These are phyloP conservation scores for Mellilla xanthometata DNA, from an alignment of 2,888 invertebrate genomes.

Conservation along the genomic window DNA sequence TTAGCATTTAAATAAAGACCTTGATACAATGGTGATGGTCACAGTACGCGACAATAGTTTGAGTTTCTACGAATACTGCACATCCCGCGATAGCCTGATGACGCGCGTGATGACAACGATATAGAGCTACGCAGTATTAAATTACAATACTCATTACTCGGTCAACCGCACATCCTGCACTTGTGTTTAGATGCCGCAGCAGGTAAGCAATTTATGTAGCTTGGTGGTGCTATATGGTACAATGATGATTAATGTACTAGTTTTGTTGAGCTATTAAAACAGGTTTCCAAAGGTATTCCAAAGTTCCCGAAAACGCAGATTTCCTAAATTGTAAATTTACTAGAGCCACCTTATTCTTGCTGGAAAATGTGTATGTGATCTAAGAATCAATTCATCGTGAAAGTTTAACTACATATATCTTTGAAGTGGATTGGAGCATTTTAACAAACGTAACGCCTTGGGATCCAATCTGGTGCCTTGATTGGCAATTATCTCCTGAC, in stretches of 20 bases:
- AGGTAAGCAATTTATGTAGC: too few species aligned
- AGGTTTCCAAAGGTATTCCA: too few species aligned
- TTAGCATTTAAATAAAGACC: neutral
- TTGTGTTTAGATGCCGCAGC: too few species aligned
- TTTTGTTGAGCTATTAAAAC: too few species aligned
- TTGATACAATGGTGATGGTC: conserved; percentile 9
- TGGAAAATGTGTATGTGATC: too few species aligned
- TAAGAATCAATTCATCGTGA: too few species aligned
- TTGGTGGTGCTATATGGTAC: too few species aligned
- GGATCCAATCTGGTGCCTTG: conserved; percentile 1
- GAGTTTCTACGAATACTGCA: conserved; percentile 9
- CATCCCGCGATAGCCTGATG: conserved; percentile 20
- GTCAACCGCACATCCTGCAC: conserved; percentile 20
- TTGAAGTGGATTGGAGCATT: neutral
- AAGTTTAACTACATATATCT: too few species aligned
- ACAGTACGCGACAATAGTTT: conserved; percentile 11
- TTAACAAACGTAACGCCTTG: neutral
- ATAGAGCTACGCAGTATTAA: conserved; percentile 16
- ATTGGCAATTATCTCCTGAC: conserved; percentile 3
- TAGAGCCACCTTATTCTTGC: too few species aligned
- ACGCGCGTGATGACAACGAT: conserved; percentile 15
- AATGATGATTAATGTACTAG: too few species aligned
- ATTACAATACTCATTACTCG: conserved; percentile 25
- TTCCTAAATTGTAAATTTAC: too few species aligned
- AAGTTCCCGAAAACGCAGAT: too few species aligned